Evolutionary conservation across 2,888 invertebrate species (phyloP), one percentile per base, ranked within the genome.

Genomic region (Baronia brevicornis): DNA sequence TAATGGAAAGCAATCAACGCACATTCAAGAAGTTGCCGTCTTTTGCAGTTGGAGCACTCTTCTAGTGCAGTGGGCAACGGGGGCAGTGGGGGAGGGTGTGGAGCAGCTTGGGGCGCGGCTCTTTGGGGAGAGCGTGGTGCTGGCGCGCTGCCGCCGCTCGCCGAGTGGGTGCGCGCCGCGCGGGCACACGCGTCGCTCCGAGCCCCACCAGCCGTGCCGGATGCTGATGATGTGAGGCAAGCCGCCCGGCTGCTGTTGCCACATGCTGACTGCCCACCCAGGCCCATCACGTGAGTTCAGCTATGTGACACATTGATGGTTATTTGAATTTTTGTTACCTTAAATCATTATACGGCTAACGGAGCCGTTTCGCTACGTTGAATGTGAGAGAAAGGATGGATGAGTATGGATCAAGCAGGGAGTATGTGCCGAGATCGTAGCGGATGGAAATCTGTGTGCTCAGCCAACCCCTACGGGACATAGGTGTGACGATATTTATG

Each of bases 121-220:
- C 82, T 95, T 43, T 94, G 94, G 66, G 94, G 94, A 43, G 94
- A 93, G 74, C 87, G 95, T 30, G 94, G 95, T 1, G 95, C 94
- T 49, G 92, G 94, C 5, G 95, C 95, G 0, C 77, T 95, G 43
- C 96, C 96, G 1, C 96, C 96, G 5, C 79, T 96, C 38, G 91
- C 93, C n/a, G 96, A 96, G 75, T 96, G 96, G 96, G 79, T 95
- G 44, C 85, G 96, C 6, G 94, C 93, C 1, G 89, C 91, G 3
- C 88, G 91, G 0, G 93, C 95, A 2, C 94, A 95, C 71, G 91
- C 94, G 0, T 91, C 92, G 43, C 90, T 95, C 59, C 87, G 94
- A 4, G 90, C 91, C 39, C 91, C 94, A 1, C 86, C 89, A 11
- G 88, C 90, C 39, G 88, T 93, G 28, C 95, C 94, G 55, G 95